A percentile compares a stretch with the other conserved stretches of the same genome.
Evolutionary conservation across 2,888 invertebrate species (phyloP).

Genomic region (Flexamia atlantica): DNA sequence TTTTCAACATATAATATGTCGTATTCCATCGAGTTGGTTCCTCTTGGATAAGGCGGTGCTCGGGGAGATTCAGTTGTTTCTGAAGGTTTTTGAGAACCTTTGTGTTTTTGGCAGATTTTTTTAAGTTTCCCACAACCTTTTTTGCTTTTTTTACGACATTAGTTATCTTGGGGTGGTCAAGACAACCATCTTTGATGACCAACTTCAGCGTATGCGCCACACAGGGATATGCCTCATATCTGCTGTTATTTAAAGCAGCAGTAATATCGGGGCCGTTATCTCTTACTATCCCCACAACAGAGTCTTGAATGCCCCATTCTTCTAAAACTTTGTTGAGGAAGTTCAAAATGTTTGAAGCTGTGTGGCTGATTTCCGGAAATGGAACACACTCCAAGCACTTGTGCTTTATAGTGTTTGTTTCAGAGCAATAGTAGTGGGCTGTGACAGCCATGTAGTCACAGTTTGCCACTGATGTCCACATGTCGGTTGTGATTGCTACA

Average conservation of each 20-base stretch:
- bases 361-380: too few species aligned
- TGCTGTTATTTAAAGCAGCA: slow-evolving; percentile 6
- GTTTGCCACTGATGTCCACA: slow-evolving; percentile 38
- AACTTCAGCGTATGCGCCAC: slow-evolving; percentile 14
- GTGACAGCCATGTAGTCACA: slow-evolving; percentile 50
- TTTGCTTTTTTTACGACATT: neutral
- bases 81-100: neutral
- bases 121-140: slow-evolving; percentile 39
- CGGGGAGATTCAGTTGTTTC: neutral
- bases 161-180: neutral
- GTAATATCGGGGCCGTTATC: slow-evolving; percentile 15
- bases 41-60: neutral
- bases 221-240: slow-evolving; percentile 8
- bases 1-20: slow-evolving; percentile 10
- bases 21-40: slow-evolving; percentile 37
- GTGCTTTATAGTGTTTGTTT: neutral
- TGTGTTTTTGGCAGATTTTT: slow-evolving; percentile 26
- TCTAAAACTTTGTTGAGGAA: slow-evolving; percentile 4
- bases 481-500: slow-evolving; percentile 23
- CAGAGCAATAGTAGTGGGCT: slow-evolving; percentile 13
- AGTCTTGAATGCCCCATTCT: too few species aligned
- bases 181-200: slow-evolving; percentile 19
- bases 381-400: too few species aligned
- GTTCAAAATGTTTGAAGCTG: slow-evolving; percentile 8
- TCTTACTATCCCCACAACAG: neutral